Evolutionary conservation across 1,140 invertebrate species (phyloP).

Genomic region (Bathynomus jamesi): DNA sequence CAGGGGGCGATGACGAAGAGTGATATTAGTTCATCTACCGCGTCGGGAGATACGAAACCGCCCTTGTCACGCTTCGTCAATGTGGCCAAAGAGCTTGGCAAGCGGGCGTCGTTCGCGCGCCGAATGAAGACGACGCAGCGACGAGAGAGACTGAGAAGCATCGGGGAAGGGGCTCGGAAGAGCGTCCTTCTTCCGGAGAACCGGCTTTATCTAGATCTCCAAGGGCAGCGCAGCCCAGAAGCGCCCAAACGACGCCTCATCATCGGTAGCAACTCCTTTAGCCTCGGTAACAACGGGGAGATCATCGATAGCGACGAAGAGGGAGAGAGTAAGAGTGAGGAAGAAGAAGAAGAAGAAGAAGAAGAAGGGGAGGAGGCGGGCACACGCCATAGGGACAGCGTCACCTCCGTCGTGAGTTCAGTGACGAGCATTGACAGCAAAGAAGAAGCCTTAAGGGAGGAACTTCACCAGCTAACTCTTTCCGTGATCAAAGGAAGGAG

Average conservation of each 20-base stretch:
- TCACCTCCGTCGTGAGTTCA: slow-evolving; percentile 26
- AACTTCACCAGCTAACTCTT: not conserved
- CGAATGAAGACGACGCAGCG: not conserved
- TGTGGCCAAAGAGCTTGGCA: slow-evolving; percentile 14
- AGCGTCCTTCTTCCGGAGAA: slow-evolving; percentile 33
- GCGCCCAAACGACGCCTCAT: slow-evolving; percentile 28
- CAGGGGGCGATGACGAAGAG: not conserved
- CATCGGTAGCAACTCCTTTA: slow-evolving; percentile 28
- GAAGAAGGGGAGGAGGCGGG: not conserved
- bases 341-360: not conserved
- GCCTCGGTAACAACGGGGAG: slow-evolving; percentile 24
- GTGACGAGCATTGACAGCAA: slow-evolving; percentile 30
- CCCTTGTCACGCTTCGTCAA: slow-evolving; percentile 9
- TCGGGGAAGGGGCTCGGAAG: slow-evolving; percentile 3
- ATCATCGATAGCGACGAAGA: slow-evolving; percentile 19
- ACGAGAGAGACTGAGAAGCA: not conserved
- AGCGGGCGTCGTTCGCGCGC: not conserved
- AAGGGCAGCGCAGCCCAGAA: slow-evolving; percentile 29
- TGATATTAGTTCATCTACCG: not conserved
- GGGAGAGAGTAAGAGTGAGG: not conserved
- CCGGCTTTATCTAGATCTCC: slow-evolving; percentile 22
- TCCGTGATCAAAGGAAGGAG: not conserved
- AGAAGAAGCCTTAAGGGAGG: slow-evolving; percentile 13
- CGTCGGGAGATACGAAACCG: not conserved
- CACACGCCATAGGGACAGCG: not conserved